Conservation (phyloP, 2,113 vertebrate genomes). For the Gavia stellata region DNA sequence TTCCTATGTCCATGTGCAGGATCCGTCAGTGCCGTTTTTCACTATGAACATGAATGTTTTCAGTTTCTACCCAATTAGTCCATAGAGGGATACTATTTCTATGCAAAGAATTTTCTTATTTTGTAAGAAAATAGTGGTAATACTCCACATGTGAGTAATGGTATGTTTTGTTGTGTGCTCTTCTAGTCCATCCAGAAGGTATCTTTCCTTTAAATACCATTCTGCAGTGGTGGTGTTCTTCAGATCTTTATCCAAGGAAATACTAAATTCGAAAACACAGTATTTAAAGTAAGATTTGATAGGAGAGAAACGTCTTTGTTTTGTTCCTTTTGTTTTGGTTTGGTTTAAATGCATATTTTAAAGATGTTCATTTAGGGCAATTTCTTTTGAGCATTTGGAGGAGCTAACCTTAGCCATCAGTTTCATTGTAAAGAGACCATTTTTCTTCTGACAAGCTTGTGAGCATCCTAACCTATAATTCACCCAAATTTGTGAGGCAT, state of each 20-base stretch:
- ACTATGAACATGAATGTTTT: neutral
- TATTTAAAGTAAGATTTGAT: neutral
- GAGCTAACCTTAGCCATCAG: neutral
- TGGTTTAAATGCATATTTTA: neutral
- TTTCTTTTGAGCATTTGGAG: neutral
- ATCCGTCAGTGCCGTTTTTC: neutral
- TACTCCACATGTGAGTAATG: neutral
- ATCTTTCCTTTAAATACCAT: neutral
- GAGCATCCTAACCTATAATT: conserved; percentile 50
- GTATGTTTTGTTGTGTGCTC: neutral
- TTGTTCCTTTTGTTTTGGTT: neutral
- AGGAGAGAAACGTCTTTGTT: neutral
- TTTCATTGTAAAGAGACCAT: neutral
- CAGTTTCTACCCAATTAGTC: neutral
- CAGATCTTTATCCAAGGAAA: neutral
- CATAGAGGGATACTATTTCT: neutral
- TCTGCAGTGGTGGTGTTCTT: neutral
- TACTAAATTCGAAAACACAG: neutral
- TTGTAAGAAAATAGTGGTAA: neutral
- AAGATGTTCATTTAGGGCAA: neutral
- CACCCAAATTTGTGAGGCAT: conserved; percentile 45
- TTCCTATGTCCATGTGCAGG: neutral
- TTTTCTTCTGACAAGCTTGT: conserved; percentile 42
- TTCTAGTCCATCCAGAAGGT: neutral
- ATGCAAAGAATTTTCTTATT: neutral